phyloP scores from a whole-genome alignment of 2,113 vertebrate genomes.

The Manacus vitellinus region DNA sequence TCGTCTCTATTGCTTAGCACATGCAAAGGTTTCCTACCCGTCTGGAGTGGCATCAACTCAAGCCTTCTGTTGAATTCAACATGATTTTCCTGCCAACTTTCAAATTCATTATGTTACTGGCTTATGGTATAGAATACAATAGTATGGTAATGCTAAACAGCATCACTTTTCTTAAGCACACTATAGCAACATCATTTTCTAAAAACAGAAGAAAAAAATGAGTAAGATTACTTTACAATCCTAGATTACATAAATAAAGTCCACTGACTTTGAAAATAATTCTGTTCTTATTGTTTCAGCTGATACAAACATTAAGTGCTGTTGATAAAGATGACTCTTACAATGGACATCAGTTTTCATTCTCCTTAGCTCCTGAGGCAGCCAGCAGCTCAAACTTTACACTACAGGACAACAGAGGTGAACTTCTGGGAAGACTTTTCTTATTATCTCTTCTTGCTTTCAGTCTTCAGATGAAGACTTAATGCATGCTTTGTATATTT shows the following conservation, averaged over 20 bases:
- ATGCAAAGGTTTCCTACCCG: background rate
- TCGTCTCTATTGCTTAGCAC: background rate
- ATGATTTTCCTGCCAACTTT: background rate
- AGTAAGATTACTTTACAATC: background rate
- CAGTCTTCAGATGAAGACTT: background rate
- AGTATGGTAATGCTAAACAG: background rate
- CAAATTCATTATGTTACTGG: background rate
- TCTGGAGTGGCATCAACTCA: background rate
- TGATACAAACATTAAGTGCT: conserved; percentile 93
- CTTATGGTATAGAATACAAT: background rate
- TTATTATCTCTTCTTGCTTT: background rate
- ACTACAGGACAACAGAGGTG: conserved; percentile 94
- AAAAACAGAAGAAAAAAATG: background rate
- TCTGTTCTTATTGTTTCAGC: conserved; percentile 75
- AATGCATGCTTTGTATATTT: conserved; percentile 36
- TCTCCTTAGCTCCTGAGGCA: conserved; percentile 85
- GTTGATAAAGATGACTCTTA: conserved; percentile 89
- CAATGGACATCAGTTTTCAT: conserved; percentile 89
- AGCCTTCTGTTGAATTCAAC: background rate
- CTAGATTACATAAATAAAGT: background rate
- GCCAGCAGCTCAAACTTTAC: conserved; percentile 91
- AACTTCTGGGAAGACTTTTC: conserved; percentile 23
- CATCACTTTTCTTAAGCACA: background rate
- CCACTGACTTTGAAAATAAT: background rate
- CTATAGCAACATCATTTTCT: background rate